phyloP scores from a whole-genome alignment of 2,113 vertebrate species.

The Myocastor coypus region DNA sequence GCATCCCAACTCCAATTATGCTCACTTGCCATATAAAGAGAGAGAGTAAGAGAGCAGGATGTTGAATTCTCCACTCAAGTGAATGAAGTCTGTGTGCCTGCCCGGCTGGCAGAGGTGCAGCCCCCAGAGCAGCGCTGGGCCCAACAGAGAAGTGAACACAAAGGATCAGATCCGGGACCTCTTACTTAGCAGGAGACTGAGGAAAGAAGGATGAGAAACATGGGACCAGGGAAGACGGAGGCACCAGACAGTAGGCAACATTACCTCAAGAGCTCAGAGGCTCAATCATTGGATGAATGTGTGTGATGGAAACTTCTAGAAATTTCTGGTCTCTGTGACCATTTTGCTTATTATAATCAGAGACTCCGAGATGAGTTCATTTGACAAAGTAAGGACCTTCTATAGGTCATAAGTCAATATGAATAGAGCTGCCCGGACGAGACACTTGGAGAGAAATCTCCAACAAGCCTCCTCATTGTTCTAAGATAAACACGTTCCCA shows the following conservation, averaged over 20 bases:
- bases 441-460: neutral
- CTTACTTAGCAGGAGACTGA: neutral
- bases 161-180: neutral
- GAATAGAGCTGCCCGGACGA: neutral
- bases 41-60: neutral
- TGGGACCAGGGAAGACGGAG: neutral
- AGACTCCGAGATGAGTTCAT: neutral
- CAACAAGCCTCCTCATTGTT: neutral
- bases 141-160: neutral
- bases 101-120: neutral
- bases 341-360: neutral
- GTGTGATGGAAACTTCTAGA: rapidly evolving
- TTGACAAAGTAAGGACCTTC: neutral
- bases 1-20: too few species aligned
- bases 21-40: neutral
- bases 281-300: neutral
- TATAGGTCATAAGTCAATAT: neutral
- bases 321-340: neutral
- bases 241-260: neutral
- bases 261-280: neutral
- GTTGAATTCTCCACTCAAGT: neutral
- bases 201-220: neutral
- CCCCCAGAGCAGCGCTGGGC: neutral
- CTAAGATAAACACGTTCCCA: neutral
- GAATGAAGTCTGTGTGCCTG: neutral